A percentile compares a stretch with the other conserved stretches of the same genome.
Evolutionary conservation across 2,888 invertebrate genomes (phyloP).

Genomic region (Cheilosia variabilis): DNA sequence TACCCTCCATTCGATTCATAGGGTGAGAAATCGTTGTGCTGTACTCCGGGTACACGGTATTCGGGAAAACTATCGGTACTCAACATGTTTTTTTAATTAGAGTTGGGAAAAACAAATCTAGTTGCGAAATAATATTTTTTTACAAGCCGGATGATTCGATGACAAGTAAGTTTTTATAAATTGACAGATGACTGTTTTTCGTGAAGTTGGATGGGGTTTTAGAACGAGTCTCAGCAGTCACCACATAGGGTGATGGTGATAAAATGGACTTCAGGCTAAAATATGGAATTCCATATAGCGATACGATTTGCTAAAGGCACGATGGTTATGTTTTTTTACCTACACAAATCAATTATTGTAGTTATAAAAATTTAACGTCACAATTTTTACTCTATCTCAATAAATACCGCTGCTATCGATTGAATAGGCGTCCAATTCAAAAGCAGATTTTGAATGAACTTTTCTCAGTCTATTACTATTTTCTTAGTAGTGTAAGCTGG

Average conservation of each 20-base stretch:
- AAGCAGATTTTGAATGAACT: too few species aligned
- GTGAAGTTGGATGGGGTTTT: conserved; percentile 47
- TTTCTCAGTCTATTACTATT: too few species aligned
- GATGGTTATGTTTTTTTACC: too few species aligned
- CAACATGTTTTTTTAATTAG: conserved; percentile 77
- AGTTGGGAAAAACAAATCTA: conserved; percentile 43
- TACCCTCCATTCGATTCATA: conserved; percentile 93
- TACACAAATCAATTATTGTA: too few species aligned
- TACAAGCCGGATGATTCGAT: conserved; percentile 72
- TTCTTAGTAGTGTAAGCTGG: too few species aligned
- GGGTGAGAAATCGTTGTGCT: conserved; percentile 86
- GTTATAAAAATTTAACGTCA: too few species aligned
- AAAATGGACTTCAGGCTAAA: neutral
- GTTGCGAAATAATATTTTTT: conserved; percentile 6
- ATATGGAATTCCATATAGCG: too few species aligned
- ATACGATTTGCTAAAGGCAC: too few species aligned
- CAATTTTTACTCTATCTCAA: too few species aligned
- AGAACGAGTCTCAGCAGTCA: conserved; percentile 32
- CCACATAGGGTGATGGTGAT: neutral
- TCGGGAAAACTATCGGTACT: conserved; percentile 81
- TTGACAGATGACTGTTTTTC: conserved; percentile 35
- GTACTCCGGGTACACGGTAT: conserved; percentile 83
- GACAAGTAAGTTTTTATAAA: conserved; percentile 77
- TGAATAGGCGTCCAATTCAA: too few species aligned
- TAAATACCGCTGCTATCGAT: too few species aligned